These are phyloP conservation scores for Acanthosepion esculentum DNA, from an alignment of 2,888 invertebrate species.

Conservation along the genomic window DNA sequence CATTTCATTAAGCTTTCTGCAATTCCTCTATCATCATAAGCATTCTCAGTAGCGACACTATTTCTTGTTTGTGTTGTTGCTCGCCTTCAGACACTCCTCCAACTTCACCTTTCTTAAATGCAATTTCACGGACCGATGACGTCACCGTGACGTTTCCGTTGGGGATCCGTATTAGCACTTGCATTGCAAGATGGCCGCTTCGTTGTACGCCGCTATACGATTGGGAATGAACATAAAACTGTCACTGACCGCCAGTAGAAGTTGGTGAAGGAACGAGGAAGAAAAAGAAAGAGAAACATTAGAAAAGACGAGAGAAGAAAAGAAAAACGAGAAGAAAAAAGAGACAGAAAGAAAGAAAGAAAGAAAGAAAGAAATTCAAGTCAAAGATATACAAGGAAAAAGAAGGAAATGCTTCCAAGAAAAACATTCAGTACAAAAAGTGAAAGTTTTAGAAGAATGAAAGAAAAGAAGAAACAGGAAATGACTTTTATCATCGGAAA, in stretches of 20 bases:
- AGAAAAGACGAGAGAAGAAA: not conserved
- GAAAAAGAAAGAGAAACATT: not conserved
- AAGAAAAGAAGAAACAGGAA: too few relatives aligned
- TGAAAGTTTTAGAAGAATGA: too few relatives aligned
- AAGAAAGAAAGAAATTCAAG: too few relatives aligned
- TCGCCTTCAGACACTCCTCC: not conserved
- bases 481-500: too few relatives aligned
- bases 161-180: not conserved
- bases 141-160: not conserved
- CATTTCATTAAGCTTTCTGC: not conserved
- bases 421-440: too few relatives aligned
- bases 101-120: conserved; percentile 2
- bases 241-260: not conserved
- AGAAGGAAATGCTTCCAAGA: too few relatives aligned
- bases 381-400: too few relatives aligned
- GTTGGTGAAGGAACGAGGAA: not conserved
- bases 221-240: not conserved
- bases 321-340: too few relatives aligned
- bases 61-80: not conserved
- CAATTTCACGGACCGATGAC: not conserved
- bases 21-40: not conserved
- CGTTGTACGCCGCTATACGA: not conserved
- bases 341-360: too few relatives aligned
- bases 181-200: not conserved
- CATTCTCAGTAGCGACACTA: not conserved